Evolutionary conservation across 92 coral and sea anemone genomes (phyloP).

Genomic region (Desmophyllum pertusum): DNA sequence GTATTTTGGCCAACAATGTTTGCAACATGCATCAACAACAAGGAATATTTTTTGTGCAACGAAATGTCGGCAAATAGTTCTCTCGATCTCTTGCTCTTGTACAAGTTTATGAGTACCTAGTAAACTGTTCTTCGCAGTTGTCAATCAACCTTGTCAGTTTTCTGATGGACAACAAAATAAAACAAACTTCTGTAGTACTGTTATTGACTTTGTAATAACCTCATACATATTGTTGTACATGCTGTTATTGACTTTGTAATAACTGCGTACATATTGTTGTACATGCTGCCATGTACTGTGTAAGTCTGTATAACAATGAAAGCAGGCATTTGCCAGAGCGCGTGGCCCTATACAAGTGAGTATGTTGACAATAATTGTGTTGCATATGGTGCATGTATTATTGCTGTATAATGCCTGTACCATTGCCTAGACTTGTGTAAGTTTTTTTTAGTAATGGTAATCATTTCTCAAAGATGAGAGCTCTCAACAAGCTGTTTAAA

Average conservation of each 20-base stretch:
- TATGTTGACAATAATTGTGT: background rate
- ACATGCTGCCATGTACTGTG: background rate
- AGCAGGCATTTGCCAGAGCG: slow-evolving; percentile 21
- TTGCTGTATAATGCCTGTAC: background rate
- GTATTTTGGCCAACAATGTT: too few relatives aligned
- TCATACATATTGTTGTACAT: background rate
- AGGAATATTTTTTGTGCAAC: background rate
- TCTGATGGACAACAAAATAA: too few relatives aligned
- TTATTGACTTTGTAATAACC: background rate
- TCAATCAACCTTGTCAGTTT: background rate
- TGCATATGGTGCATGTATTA: background rate
- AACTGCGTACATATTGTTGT: background rate
- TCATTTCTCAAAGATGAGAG: background rate
- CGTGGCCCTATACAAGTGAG: slow-evolving; percentile 31
- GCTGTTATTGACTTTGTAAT: background rate
- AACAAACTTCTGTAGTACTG: too few relatives aligned
- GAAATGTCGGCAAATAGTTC: background rate
- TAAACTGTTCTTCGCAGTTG: background rate
- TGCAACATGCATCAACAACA: too few relatives aligned
- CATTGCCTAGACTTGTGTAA: background rate
- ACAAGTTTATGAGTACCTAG: background rate
- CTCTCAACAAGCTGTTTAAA: background rate
- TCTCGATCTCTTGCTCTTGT: background rate
- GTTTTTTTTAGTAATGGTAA: too few relatives aligned
- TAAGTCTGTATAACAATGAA: background rate